phyloP scores from a whole-genome alignment of 2,888 invertebrate genomes.

The Drosophila dives region DNA sequence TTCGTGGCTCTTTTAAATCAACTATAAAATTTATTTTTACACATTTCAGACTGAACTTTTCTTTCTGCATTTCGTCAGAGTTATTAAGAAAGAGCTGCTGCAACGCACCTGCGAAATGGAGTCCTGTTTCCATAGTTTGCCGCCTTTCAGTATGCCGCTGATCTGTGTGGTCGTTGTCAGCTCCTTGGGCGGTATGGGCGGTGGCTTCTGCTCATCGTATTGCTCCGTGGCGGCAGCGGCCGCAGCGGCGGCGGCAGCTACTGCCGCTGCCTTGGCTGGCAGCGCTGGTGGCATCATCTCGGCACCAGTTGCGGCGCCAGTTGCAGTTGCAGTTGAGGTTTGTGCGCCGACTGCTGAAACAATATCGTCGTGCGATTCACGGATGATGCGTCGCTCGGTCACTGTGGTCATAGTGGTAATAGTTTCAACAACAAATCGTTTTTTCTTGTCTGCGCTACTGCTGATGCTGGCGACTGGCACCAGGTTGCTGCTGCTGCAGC shows the following conservation, averaged over 20 bases:
- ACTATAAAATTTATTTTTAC: too few species aligned
- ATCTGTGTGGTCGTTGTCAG: conserved; percentile 87
- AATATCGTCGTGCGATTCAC: conserved; percentile 83
- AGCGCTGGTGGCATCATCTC: conserved; percentile 59
- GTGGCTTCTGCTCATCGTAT: conserved; percentile 76
- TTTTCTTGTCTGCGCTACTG: conserved; percentile 81
- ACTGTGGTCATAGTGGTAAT: conserved; percentile 89
- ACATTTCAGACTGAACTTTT: too few species aligned
- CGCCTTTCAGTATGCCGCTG: conserved; percentile 92
- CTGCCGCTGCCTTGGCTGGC: conserved; percentile 62
- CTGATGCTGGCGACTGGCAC: conserved; percentile 57
- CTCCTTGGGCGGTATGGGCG: conserved; percentile 84
- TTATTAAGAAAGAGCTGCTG: neutral
- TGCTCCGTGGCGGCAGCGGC: conserved; percentile 45
- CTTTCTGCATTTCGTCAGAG: too few species aligned
- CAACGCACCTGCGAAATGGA: conserved; percentile 86
- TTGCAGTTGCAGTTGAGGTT: conserved; percentile 24
- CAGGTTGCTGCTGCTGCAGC: conserved; percentile 18
- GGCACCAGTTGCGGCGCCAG: conserved; percentile 25
- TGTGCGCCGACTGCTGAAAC: conserved; percentile 31
- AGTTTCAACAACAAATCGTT: conserved; percentile 87
- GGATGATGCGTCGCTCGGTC: conserved; percentile 87
- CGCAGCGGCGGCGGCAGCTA: conserved; percentile 44
- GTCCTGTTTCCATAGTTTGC: conserved; percentile 90
- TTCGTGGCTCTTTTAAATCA: too few species aligned